These are phyloP conservation scores for Melanotaenia maccullochi DNA, from an alignment of 2,797 vertebrate genomes.

Conservation along the genomic window DNA sequence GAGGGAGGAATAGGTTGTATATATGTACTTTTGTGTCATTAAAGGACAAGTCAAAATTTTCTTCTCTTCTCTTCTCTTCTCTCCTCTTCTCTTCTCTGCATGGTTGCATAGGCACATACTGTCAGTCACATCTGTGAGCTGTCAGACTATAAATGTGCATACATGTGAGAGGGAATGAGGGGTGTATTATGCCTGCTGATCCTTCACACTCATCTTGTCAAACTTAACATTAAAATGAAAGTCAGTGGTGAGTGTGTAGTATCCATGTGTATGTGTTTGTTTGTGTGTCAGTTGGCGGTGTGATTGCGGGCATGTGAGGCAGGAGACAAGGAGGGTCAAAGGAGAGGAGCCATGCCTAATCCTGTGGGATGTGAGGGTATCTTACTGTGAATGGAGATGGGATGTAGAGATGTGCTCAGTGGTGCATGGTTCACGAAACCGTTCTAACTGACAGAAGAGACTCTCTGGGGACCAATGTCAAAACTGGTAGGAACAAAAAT, in stretches of 20 bases:
- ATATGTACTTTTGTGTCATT: neutral
- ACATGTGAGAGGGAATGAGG: slow-evolving; percentile 60
- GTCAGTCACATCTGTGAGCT: slow-evolving; percentile 80
- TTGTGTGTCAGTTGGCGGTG: slow-evolving; percentile 26
- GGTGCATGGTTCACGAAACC: slow-evolving; percentile 80
- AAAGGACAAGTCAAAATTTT: neutral
- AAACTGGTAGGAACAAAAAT: slow-evolving; percentile 52
- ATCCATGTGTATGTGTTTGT: slow-evolving; percentile 31
- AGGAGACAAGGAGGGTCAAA: slow-evolving; percentile 72
- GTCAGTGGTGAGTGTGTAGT: slow-evolving; percentile 39
- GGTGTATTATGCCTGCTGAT: slow-evolving; percentile 77
- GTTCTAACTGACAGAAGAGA: slow-evolving; percentile 77
- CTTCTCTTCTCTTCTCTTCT: slow-evolving; percentile 19
- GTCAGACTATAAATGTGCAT: slow-evolving; percentile 74
- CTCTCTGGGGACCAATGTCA: slow-evolving; percentile 72
- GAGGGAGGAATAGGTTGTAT: too few relatives aligned
- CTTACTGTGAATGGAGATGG: slow-evolving; percentile 78
- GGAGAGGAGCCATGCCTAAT: slow-evolving; percentile 79
- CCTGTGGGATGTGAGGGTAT: slow-evolving; percentile 82
- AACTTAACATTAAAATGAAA: slow-evolving; percentile 79
- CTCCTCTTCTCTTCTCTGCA: slow-evolving; percentile 37
- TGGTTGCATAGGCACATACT: slow-evolving; percentile 75
- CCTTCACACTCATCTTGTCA: slow-evolving; percentile 81
- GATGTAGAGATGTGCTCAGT: slow-evolving; percentile 80
- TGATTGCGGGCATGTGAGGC: slow-evolving; percentile 1